Evolutionary conservation across 2,113 vertebrate species (phyloP), one percentile per base, ranked within the genome.

Genomic region (Hippopotamus amphibius): DNA sequence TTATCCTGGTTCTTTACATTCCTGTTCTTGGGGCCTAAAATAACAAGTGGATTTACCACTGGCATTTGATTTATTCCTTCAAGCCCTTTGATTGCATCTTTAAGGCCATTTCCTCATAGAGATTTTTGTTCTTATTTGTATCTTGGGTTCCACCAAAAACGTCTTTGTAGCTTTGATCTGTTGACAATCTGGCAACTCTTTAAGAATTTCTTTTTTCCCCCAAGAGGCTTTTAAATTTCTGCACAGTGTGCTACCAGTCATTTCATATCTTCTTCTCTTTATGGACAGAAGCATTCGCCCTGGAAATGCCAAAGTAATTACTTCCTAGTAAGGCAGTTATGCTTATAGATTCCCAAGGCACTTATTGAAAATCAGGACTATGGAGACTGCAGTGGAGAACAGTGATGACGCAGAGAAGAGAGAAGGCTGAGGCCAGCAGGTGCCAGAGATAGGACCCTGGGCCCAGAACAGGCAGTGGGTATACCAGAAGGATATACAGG

Each of bases 1-100:
- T 93, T 88, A 37, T 57, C 10, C 55, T 43, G 3, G 83, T 76
- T 55, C 59, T 61, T 82, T 63, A 46, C 19, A 12, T 82, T 95
- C 53, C 22, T 82, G 7, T 61, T 82, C 76, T 33, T 46, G 16
- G 30, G 65, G n/a, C 28, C 66, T 90, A 68, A 71, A 68, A 71
- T 86, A 81, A 90, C 55, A 96, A 57, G 15, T 33, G 71, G 61
- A n/a, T 50, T 81, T 95, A 28, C 66, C n/a, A 82, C 22, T 37
- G 55, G 2, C 16, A 28, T 77, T 50, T 71, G 24, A 59, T 71
- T 65, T 88, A 12, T 71, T 77, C 46, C 74, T 93, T 90, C 43
- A 83, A 71, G 77, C 26, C 71, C 22, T 86, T 57, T 37, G 65
- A 65, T 30, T 82, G 22, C 15, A 41, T 69, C 22, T 74, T 41